Percentiles rank a stretch among this genome's conserved stretches.
phyloP scores from a whole-genome alignment of 2,797 vertebrate genomes.

The Meda fulgida region DNA sequence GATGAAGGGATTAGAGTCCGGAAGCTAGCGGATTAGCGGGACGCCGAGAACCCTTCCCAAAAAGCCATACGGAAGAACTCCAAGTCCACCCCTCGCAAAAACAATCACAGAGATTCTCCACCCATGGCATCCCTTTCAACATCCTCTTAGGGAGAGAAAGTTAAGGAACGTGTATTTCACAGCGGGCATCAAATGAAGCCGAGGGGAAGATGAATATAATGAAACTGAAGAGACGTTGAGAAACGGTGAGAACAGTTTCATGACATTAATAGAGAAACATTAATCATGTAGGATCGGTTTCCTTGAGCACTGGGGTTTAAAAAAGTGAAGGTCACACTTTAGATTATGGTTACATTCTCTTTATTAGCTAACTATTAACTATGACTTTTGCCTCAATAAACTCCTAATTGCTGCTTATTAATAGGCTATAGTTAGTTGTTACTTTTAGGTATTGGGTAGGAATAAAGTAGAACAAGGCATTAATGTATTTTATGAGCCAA shows the following conservation, averaged over 20 bases:
- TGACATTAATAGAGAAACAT: not conserved
- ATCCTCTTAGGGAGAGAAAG: constrained; percentile 27
- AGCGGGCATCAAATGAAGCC: not conserved
- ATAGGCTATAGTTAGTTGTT: too few species aligned
- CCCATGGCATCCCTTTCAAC: constrained; percentile 66
- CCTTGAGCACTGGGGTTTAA: not conserved
- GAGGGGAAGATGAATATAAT: not conserved
- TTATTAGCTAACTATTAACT: too few species aligned
- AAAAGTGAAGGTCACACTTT: not conserved
- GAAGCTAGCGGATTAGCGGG: constrained; percentile 74
- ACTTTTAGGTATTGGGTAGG: too few species aligned
- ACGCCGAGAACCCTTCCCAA: constrained; percentile 62
- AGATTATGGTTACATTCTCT: too few species aligned
- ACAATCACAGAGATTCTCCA: constrained; percentile 56
- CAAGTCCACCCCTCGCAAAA: constrained; percentile 66
- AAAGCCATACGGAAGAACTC: constrained; percentile 52
- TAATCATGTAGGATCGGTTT: not conserved
- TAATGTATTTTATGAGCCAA: too few species aligned
- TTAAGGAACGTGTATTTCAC: constrained; percentile 21
- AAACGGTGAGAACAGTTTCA: constrained; percentile 11
- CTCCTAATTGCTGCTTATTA: too few species aligned
- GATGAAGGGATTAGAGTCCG: constrained; percentile 76
- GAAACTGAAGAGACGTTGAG: not conserved
- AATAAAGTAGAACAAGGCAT: too few species aligned
- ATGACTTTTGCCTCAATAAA: too few species aligned